phyloP scores from a whole-genome alignment of 1,140 invertebrate species.

The Aradophagus sp. region DNA sequence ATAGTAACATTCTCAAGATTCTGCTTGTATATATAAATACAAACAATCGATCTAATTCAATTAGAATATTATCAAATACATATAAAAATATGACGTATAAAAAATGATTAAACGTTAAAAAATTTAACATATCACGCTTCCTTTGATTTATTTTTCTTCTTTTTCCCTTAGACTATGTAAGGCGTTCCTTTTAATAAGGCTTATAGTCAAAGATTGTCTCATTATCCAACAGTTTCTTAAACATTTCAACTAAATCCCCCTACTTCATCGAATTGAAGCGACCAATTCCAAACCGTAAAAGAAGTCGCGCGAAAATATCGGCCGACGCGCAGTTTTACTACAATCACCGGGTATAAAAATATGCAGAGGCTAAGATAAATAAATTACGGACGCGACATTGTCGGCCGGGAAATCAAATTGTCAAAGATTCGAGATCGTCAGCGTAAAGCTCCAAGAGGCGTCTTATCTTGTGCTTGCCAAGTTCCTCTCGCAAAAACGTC shows the following conservation, averaged over 20 bases:
- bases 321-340: neutral
- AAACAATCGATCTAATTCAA: too few species aligned
- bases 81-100: too few species aligned
- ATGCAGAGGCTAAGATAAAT: conserved; percentile 35
- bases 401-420: conserved; percentile 7
- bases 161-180: too few species aligned
- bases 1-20: too few species aligned
- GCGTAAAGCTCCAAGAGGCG: neutral
- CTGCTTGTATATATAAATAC: too few species aligned
- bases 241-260: neutral
- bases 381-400: conserved; percentile 26
- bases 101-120: too few species aligned
- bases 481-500: conserved; percentile 11
- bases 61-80: too few species aligned
- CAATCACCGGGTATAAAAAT: conserved; percentile 22
- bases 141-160: too few species aligned
- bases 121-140: too few species aligned
- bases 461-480: neutral
- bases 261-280: neutral
- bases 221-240: conserved; percentile 1
- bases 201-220: conserved; percentile 6
- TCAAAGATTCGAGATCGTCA: conserved; percentile 37
- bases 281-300: conserved; percentile 5
- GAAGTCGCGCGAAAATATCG: neutral
- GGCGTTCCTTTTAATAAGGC: too few species aligned